These are phyloP conservation scores for Clarias magur DNA, from an alignment of 2,113 vertebrate species.

Conservation along the genomic window DNA sequence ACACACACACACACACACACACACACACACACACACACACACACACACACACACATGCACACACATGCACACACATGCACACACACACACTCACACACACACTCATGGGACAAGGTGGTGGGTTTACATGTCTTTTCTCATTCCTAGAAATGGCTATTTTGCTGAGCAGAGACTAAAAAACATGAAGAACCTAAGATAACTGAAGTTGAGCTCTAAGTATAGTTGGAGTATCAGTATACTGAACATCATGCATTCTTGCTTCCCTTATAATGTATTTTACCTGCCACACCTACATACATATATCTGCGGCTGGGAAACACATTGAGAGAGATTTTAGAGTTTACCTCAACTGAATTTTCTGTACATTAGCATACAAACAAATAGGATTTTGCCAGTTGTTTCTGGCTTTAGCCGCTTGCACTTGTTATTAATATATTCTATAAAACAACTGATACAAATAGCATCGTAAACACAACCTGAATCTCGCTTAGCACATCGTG, in stretches of 20 bases:
- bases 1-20: too few species aligned
- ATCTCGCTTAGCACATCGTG: conserved; percentile 27
- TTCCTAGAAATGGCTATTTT: conserved; percentile 31
- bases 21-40: too few species aligned
- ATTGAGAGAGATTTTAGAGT: conserved; percentile 1
- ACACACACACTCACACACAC: too few species aligned
- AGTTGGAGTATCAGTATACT: neutral
- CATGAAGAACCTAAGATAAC: conserved; percentile 58
- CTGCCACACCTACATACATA: neutral
- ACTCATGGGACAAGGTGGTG: too few species aligned
- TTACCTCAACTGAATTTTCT: neutral
- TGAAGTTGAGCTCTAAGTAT: conserved; percentile 49
- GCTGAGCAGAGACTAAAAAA: conserved; percentile 63
- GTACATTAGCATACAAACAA: neutral
- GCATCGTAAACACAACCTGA: conserved; percentile 20
- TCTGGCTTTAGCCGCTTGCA: neutral
- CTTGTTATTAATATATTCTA: conserved; percentile 40
- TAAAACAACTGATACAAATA: conserved; percentile 31
- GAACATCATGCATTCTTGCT: neutral
- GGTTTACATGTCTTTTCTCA: neutral
- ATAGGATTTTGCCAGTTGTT: neutral
- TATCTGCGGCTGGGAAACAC: conserved; percentile 24
- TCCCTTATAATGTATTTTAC: neutral
- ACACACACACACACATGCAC: too few species aligned
- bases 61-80: too few species aligned